Evolutionary conservation across 2,113 vertebrate species (phyloP), one percentile per base, ranked within the genome.

Genomic region (Osmerus mordax): DNA sequence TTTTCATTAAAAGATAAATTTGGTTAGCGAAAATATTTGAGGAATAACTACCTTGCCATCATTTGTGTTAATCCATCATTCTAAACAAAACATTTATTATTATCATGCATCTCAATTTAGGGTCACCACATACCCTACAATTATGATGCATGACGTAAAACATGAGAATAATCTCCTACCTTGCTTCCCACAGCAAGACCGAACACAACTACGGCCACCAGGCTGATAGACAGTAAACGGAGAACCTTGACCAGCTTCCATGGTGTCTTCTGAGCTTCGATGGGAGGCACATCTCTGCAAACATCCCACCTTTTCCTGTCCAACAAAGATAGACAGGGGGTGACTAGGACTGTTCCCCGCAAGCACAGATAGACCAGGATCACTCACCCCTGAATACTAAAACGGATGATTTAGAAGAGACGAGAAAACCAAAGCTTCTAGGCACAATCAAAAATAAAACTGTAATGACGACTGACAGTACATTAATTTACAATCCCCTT

Each of bases 181-280:
- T 92, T 90, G 79, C 90, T 92, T 2, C 90, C 85, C 0, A 91
- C 8, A 0, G 87, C 88, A 16, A 79, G 29, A 21, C 73, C 79
- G 70, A 91, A 89, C 32, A 36, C 32, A 36, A 36, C 4, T 36
- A 36, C 32, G n/a, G 89, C 87, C 2, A 82, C 6, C 3, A 87
- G 0, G 5, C 56, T 65, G 3, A 85, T 73, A 18, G 29, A 12
- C 4, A 90, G 14, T 19, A 77, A 67, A 65, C 75, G 81, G 0
- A 90, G n/a, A 0, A 88, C 60, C 18, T 64, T 84, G 18, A 85
- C 54, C 11, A 83, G 3, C 56, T 90, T 92, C 81, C 83, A 87
- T 2, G 83, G 85, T 0, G 82, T 90, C 25, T 77, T 67, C 23
- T 85, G 83, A 76, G 90, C 83, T 32, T 87, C 66, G 21, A 87